Evolutionary conservation across 2,797 vertebrate genomes (phyloP).

Genomic region (Silurus lanzhouensis): DNA sequence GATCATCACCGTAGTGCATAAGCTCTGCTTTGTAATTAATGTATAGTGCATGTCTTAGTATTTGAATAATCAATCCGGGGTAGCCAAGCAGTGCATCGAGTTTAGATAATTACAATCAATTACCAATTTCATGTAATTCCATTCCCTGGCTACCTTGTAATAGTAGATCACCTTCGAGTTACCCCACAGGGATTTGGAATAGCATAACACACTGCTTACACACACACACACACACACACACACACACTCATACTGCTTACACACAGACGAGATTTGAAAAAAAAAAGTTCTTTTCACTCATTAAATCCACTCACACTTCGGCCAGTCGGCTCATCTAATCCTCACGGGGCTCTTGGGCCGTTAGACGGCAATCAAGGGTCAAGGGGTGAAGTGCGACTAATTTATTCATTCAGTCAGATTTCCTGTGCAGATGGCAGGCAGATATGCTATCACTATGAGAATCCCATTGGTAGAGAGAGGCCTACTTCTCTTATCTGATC

Average conservation of each 20-base stretch:
- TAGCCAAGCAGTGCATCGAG: constrained; percentile 30
- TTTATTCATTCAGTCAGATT: constrained; percentile 86
- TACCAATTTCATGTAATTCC: constrained; percentile 44
- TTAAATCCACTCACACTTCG: constrained; percentile 59
- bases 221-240: constrained; percentile 24
- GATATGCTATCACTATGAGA: constrained; percentile 76
- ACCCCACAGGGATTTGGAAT: constrained; percentile 40
- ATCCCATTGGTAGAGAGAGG: constrained; percentile 62
- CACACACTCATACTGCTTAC: constrained; percentile 4
- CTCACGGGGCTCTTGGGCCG: constrained; percentile 65
- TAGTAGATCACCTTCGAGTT: constrained; percentile 45
- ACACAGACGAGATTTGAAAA: neutral
- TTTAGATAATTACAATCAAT: constrained; percentile 39
- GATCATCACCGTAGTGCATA: neutral
- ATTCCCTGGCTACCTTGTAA: constrained; percentile 40
- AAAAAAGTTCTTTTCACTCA: constrained; percentile 64
- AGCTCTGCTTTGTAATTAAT: constrained; percentile 26
- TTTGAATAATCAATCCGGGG: constrained; percentile 19
- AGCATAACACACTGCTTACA: constrained; percentile 26
- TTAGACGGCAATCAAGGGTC: constrained; percentile 68
- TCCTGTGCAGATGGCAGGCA: constrained; percentile 80
- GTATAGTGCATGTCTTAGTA: constrained; percentile 15
- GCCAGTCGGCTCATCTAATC: constrained; percentile 72
- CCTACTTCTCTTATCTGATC: constrained; percentile 73
- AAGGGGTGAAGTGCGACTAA: constrained; percentile 80